Evolutionary conservation across 2,113 vertebrate genomes (phyloP), one percentile per base, ranked within the genome.

Genomic region (Callorhinus ursinus): DNA sequence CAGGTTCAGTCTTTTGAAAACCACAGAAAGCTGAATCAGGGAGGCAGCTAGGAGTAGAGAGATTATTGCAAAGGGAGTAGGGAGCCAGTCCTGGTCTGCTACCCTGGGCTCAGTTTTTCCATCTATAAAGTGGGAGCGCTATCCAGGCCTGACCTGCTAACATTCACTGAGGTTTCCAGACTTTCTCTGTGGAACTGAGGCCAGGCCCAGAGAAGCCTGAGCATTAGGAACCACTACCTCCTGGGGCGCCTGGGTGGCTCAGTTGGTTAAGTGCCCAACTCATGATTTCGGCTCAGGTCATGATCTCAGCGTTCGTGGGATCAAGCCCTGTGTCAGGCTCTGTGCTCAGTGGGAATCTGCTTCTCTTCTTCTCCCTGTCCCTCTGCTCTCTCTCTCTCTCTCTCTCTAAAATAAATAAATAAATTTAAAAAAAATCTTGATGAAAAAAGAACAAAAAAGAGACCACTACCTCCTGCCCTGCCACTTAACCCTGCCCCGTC

Each of bases 1-100:
- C 46, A 49, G 18, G 72, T 76, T n/a, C 72, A 83, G 51, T 39
- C 26, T 61, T 96, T 82, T 61, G 69, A 82, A 94, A 94, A 76
- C 65, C 57, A 28, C 57, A 42, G 69, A 42, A 82, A 33, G n/a
- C 59, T 49, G 31, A 72, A 49, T 46, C 39, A 42, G n/a, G 51
- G 42, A 88, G 71, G 55, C 10, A 42, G 19, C 46, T 49, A 33
- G 67, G 21, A 26, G 6, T 16, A 11, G 39, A 81, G 19, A 36
- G 59, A 89, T 76, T 21, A 55, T 51, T 87, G 15, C 16, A 59
- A 69, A 69, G 18, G 19, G 39, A 94, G 28, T 33, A 42, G 7
- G 57, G 33, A 33, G 6, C 49, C 79, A 18, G 88, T 49, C 57
- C 53, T n/a, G 22, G 49, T 74, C 3, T 39, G 39, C 24, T 31